Evolutionary conservation across 2,113 vertebrate species (phyloP), one percentile per base, ranked within the genome.

Genomic region (Emberiza fucata): DNA sequence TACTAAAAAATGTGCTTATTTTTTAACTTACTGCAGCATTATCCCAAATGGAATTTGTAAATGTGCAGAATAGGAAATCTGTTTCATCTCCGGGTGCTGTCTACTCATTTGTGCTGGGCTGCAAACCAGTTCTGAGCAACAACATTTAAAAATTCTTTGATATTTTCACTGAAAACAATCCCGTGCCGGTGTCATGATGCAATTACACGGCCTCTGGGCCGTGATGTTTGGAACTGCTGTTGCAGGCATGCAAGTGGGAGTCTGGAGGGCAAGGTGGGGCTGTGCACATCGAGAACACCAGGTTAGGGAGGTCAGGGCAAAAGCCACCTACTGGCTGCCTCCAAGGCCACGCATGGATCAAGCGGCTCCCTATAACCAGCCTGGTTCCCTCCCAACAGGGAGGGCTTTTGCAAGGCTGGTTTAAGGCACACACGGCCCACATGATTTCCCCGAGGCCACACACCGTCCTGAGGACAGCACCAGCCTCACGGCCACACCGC

Each of bases 401-500:
- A 37, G 37, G 37, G 31, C 2, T 31, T 64, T 54, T 19, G 20
- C 25, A 20, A 27, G n/a, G 35, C 14, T 56, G 31, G 5, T 37
- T 8, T 25, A 54, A 60, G 64, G 50, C 20, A 54, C 7, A 7
- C 0, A 0, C 9, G 48, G 40, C 18, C 29, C n/a, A 23, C 9
- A 3, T 4, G 23, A 39, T 35, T 69, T 78, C 14, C 31, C 37
- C 1, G 0, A 68, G 37, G 45, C 29, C 59, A 6, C 42, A 22
- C 35, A 21, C 8, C 0, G 1, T 11, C 17, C 56, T 5, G 21
- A 47, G n/a, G n/a, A 51, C 1, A 2, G 0, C 24, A 8, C 6
- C 11, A 12, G 9, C 18, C n/a, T 45, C 68, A 33, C 8, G 21
- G 27, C 35, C 42, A 20, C n/a, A 4, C 15, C 0, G 1, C 48